phyloP scores from a whole-genome alignment of 2,797 vertebrate species.

The Botia kubotai region DNA sequence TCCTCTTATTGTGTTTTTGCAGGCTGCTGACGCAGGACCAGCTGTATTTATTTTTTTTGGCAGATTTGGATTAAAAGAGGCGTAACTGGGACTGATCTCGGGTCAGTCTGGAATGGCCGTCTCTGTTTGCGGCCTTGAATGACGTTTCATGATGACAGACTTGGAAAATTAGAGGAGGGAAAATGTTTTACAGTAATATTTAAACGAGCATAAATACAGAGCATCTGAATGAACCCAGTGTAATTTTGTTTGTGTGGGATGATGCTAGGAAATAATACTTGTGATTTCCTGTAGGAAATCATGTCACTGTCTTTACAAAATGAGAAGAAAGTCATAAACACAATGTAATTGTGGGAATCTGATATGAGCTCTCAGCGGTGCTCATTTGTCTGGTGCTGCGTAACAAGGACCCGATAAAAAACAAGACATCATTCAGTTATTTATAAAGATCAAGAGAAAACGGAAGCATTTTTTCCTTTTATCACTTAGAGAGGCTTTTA shows the following conservation, averaged over 20 bases:
- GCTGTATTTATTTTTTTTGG: constrained; percentile 43
- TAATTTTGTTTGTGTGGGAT: neutral
- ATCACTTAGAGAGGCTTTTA: constrained; percentile 57
- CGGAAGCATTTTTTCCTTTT: constrained; percentile 24
- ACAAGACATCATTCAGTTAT: neutral
- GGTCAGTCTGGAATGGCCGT: neutral
- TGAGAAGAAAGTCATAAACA: constrained; percentile 19
- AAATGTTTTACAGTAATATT: neutral
- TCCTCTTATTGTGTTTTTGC: constrained; percentile 63
- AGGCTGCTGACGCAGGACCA: constrained; percentile 33
- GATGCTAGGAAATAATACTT: constrained; percentile 39
- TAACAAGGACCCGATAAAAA: constrained; percentile 6
- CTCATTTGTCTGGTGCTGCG: constrained; percentile 38
- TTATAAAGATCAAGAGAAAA: constrained; percentile 47
- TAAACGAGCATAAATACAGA: constrained; percentile 14
- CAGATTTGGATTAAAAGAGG: constrained; percentile 12
- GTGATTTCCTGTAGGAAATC: constrained; percentile 49
- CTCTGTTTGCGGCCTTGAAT: neutral
- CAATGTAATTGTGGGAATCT: constrained; percentile 32
- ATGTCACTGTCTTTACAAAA: constrained; percentile 18
- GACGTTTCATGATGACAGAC: neutral
- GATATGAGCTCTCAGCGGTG: constrained; percentile 24
- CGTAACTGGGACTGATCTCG: constrained; percentile 14
- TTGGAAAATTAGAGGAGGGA: neutral
- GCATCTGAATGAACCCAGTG: neutral